Base-by-base conservation (phyloP, 1,140 invertebrate genomes). In the Cyclargus thomasi region DNA sequence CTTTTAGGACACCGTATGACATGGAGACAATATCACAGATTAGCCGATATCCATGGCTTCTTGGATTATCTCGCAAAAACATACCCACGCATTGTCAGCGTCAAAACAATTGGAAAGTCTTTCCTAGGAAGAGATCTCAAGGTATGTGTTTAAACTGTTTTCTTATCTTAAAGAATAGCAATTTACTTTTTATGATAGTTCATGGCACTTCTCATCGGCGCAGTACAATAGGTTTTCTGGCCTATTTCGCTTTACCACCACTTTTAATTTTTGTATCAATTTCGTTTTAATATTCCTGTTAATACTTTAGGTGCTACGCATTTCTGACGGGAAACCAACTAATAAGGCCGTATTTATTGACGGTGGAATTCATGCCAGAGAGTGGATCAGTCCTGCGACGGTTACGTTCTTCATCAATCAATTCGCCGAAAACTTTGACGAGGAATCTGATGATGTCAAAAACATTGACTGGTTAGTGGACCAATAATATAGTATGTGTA, bases 381-480 rank as follows among this genome's bases (percentile, higher is more conserved):
- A 98, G 91, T 98, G 97, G 97, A 97, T 98, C 67, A 94, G 96
- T 62, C 95, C 96, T 2, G 96, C 97, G 0, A 95, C 95, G 0
- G 95, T 96, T 11, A 94, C 96, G 18, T 98, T 94, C 80, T 94
- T 98, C 18, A 92, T 97, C 29, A 95, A 95, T 76, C 94, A 97
- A 81, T 86, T 98, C 62, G 93, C 95, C 2, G 94, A 95, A 77
- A 94, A 94, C 75, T 93, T 93, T 78, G 92, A 94, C 21, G 92
- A 92, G 6, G 93, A 95, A 77, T 88, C 93, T 8, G 91, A 93
- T 67, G 90, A 96, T 16, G 90, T 97, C 64, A 94, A 94, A 53
- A 93, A 94, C 67, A 94, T 95, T 67, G 96, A 97, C 77, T 97
- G 96, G 95, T 92, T 80, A 80, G 53, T 70, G 55, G 22, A 20